phyloP scores from a whole-genome alignment of 2,113 vertebrate species.

The Condylura cristata region DNA sequence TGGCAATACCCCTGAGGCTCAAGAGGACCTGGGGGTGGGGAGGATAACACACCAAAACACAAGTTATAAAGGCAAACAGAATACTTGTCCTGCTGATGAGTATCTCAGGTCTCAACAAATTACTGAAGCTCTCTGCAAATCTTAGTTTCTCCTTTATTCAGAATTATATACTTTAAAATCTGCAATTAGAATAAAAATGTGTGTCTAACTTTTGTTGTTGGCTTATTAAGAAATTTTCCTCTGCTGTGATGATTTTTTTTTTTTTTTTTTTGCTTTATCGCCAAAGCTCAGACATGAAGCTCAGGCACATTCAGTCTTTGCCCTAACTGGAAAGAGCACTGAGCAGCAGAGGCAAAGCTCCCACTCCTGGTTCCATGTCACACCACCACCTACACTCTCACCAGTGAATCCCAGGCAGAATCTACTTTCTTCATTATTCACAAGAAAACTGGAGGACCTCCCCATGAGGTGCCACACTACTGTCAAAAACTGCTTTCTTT shows the following conservation, averaged over 20 bases:
- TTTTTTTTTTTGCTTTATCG: background rate
- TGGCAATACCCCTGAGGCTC: background rate
- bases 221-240: background rate
- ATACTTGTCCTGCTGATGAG: background rate
- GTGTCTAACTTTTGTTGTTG: background rate
- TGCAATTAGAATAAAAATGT: background rate
- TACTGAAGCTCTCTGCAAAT: background rate
- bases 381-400: too few species aligned
- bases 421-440: background rate
- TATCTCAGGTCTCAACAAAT: background rate
- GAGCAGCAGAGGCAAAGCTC: background rate
- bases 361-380: background rate
- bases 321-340: background rate
- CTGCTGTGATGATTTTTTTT: background rate
- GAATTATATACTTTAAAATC: background rate
- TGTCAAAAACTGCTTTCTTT: background rate
- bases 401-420: too few species aligned
- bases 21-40: background rate
- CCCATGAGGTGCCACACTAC: too few species aligned
- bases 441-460: background rate
- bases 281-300: background rate
- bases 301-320: background rate
- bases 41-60: background rate
- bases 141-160: background rate
- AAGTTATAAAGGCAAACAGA: background rate